phyloP scores from a whole-genome alignment of 2,113 vertebrate genomes.

The Centropristis striata region DNA sequence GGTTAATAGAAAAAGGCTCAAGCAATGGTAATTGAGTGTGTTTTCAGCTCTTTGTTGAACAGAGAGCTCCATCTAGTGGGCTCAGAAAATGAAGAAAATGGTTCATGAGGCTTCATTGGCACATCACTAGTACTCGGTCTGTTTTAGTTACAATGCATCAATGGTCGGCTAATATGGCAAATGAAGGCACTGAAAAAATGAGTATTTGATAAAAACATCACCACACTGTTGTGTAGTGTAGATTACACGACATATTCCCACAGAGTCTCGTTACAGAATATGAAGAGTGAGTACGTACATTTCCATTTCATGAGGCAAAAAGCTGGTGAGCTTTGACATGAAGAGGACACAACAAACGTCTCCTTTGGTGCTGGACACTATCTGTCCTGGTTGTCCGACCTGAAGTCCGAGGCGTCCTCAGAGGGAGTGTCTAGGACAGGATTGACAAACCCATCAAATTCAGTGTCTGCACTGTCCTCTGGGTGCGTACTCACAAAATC shows the following conservation, averaged over 20 bases:
- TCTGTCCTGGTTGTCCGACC: slow-evolving; percentile 85
- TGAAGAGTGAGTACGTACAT: slow-evolving; percentile 31
- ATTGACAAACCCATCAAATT: slow-evolving; percentile 95
- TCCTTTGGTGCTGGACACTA: slow-evolving; percentile 79
- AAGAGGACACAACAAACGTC: slow-evolving; percentile 23
- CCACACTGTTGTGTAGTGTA: slow-evolving; percentile 18
- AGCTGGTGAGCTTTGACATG: slow-evolving; percentile 68
- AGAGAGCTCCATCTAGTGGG: too few relatives aligned
- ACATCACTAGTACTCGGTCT: too few relatives aligned
- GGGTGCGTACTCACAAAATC: slow-evolving; percentile 93
- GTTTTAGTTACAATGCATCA: slow-evolving; percentile 46
- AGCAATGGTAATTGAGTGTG: too few relatives aligned
- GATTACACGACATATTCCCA: slow-evolving; percentile 20
- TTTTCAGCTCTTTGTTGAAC: too few relatives aligned
- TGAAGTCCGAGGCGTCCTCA: slow-evolving; percentile 69
- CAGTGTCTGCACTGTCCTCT: slow-evolving; percentile 91
- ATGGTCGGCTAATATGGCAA: slow-evolving; percentile 56
- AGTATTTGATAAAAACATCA: slow-evolving; percentile 35
- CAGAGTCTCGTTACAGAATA: slow-evolving; percentile 55
- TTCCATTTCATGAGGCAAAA: slow-evolving; percentile 58
- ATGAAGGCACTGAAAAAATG: slow-evolving; percentile 78
- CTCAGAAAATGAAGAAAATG: too few relatives aligned
- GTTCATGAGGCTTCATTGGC: too few relatives aligned
- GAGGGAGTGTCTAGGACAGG: slow-evolving; percentile 91
- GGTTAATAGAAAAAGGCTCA: too few relatives aligned